Percentiles rank a stretch among this genome's conserved stretches.
These are phyloP conservation scores for Eupithecia centaureata DNA, from an alignment of 2,888 invertebrate genomes.

Conservation along the genomic window DNA sequence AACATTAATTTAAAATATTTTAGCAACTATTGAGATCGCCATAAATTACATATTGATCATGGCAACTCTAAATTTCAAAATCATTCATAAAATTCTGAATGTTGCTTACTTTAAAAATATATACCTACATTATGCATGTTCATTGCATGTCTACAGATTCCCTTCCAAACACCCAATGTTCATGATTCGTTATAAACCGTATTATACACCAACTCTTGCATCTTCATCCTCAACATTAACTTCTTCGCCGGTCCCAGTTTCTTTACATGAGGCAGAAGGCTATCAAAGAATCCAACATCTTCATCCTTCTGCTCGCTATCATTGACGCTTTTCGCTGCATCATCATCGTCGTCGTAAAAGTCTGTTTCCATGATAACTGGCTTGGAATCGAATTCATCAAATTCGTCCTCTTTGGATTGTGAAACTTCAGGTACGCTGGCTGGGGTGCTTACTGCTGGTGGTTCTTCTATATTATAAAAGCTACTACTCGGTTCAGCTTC, in stretches of 20 bases:
- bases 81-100: too few relatives aligned
- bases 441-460: conserved; percentile 36
- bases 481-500: conserved; percentile 63
- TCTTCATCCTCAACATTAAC: conserved; percentile 78
- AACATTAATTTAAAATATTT: neutral
- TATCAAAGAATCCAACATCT: conserved; percentile 78
- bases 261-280: conserved; percentile 75
- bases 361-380: conserved; percentile 78
- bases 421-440: conserved; percentile 31
- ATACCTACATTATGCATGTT: neutral
- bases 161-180: neutral
- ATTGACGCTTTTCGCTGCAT: conserved; percentile 58
- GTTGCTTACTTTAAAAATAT: neutral
- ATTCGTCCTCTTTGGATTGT: conserved; percentile 71
- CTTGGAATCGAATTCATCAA: conserved; percentile 78
- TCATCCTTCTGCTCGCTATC: conserved; percentile 67
- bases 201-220: conserved; percentile 78
- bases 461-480: conserved; percentile 63
- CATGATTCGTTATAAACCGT: conserved; percentile 75
- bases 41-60: neutral
- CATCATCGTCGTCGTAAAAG: conserved; percentile 78
- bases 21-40: neutral
- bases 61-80: neutral
- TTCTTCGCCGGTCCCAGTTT: conserved; percentile 78
- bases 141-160: neutral